These are phyloP conservation scores for Xenopus tropicalis DNA, from an alignment of 2,113 vertebrate genomes.

Conservation along the genomic window UCB_Xtro_10.0 CM004447.2:36981501-36982000, in stretches of 20 bases:
- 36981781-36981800: neutral
- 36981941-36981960: no score
- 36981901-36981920: no score
- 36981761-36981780: neutral
- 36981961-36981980: no score
- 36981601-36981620: constrained; percentile 35
- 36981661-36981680: constrained; percentile 22
- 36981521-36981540: no score
- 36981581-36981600: neutral
- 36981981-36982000: no score
- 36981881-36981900: no score
- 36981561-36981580: no score
- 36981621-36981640: neutral
- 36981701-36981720: constrained; percentile 4
- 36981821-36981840: neutral
- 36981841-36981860: no score
- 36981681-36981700: constrained; percentile 11
- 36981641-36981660: constrained; percentile 26
- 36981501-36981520: no score
- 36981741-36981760: neutral
- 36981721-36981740: neutral
- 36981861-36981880: no score
- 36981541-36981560: no score
- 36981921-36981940: no score
- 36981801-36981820: neutral